Base-by-base conservation (phyloP, 2,113 vertebrate genomes). In the Bostrychus sinensis region DNA sequence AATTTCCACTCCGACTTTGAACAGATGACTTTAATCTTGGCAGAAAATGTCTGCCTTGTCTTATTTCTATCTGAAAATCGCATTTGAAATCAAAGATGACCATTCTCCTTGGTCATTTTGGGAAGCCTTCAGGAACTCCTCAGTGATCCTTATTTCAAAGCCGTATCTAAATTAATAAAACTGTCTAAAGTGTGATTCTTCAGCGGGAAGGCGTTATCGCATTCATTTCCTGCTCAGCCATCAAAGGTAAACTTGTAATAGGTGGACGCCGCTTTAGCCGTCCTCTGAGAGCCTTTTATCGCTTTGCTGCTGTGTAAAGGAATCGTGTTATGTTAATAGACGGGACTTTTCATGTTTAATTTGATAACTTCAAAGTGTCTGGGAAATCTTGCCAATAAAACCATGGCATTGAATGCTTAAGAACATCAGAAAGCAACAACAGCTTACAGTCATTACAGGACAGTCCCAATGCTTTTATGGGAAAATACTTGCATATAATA, bases 321-420 rank as follows among this genome's bases (percentile, higher is more conserved):
- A 69, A 82, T 80, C 42, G 38, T 75, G 69, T 85, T 66, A 73
- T 70, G 69, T 23, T 76, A 88, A 88, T 79, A 55, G 75, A 77
- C 70, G 60, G 38, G 20, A 20, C 43, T 75, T 83, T 86, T 83
- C 66, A 66, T 77, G 64, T 78, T 72, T 56, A 45, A 53, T 80
- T 77, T 64, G 50, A 56, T 60, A 69, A 62, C 68, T 78, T 86
- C 73, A 80, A 85, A 87, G 74, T 81, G 84, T 77, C 77, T 86
- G 86, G 92, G 92, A 91, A 91, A 80, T 83, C 83, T 61, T 74
- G 62, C 67, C 91, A 86, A 90, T 28, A 25, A 91, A 93, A 93
- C 93, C 89, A 93, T 89, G 89, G 87, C 81, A 71, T 81, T 85
- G 91, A 92, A 89, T 80, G 84, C 84, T 88, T 84, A 57, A 73